Conservation (phyloP, 2,797 vertebrate species). For the Cheirogaleus major region DNA sequence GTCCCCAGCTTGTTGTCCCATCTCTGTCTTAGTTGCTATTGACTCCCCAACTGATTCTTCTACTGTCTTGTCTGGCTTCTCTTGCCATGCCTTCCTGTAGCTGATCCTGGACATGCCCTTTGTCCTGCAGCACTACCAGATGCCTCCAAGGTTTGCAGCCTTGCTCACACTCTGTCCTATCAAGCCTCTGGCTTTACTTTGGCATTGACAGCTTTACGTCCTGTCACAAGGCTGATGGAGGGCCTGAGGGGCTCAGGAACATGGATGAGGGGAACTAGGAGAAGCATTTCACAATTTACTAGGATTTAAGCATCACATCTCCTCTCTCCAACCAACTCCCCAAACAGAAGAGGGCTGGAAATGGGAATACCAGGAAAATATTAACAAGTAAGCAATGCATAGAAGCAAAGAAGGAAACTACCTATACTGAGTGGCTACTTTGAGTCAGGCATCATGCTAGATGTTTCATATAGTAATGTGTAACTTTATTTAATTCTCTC, state of each 20-base stretch:
- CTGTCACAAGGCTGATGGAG: not conserved
- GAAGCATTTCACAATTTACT: not conserved
- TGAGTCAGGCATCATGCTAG: not conserved
- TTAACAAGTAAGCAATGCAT: not conserved
- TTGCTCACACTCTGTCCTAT: not conserved
- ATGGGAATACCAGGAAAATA: not conserved
- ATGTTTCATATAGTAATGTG: not conserved
- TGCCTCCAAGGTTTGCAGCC: not conserved
- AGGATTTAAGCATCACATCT: not conserved
- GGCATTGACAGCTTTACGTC: not conserved
- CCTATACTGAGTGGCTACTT: not conserved
- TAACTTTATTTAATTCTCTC: not conserved
- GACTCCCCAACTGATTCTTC: not conserved
- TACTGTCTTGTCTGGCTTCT: not conserved
- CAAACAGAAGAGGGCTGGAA: not conserved
- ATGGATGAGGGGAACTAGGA: not conserved
- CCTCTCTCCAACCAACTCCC: not conserved
- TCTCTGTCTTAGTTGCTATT: not conserved
- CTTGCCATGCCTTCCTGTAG: not conserved
- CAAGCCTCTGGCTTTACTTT: conserved; percentile 6
- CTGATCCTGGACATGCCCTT: not conserved
- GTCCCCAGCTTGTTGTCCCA: not conserved
- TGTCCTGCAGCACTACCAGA: not conserved
- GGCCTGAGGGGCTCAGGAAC: not conserved
- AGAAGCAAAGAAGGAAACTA: not conserved